These are phyloP conservation scores for Bembecia ichneumoniformis DNA, from an alignment of 2,888 invertebrate genomes.

Conservation along the genomic window DNA sequence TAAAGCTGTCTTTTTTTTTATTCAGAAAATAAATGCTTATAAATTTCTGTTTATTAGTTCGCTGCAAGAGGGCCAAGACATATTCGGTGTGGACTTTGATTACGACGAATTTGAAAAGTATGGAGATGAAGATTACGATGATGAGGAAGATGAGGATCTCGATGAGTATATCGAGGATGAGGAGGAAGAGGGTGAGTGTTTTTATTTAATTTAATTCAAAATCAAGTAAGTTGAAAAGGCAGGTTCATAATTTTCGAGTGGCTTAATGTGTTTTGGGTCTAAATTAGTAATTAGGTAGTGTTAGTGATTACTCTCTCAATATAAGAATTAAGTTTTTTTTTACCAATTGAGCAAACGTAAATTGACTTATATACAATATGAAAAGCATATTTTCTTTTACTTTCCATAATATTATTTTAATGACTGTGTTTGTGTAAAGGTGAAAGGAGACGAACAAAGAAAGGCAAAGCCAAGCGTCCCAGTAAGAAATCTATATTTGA, in stretches of 20 bases:
- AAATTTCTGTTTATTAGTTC: slow-evolving; percentile 64
- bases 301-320: no score
- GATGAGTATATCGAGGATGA: slow-evolving; percentile 87
- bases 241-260: no score
- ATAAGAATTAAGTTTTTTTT: no score
- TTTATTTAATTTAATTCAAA: not conserved
- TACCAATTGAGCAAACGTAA: no score
- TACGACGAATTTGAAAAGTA: slow-evolving; percentile 92
- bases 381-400: no score
- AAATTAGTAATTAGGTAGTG: no score
- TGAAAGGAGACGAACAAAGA: slow-evolving; percentile 78
- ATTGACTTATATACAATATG: no score
- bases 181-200: slow-evolving; percentile 73
- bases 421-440: slow-evolving; percentile 22
- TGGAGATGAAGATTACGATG: slow-evolving; percentile 88
- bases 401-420: not conserved
- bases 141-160: slow-evolving; percentile 83
- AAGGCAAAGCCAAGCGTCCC: slow-evolving; percentile 81
- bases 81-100: slow-evolving; percentile 99
- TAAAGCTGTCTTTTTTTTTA: no score
- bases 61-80: slow-evolving; percentile 97
- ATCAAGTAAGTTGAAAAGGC: no score
- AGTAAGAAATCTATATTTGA: slow-evolving; percentile 91
- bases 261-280: no score
- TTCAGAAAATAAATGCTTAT: no score